These are phyloP conservation scores for Heteronetta atricapilla DNA, from an alignment of 2,113 vertebrate genomes.

Conservation along the genomic window DNA sequence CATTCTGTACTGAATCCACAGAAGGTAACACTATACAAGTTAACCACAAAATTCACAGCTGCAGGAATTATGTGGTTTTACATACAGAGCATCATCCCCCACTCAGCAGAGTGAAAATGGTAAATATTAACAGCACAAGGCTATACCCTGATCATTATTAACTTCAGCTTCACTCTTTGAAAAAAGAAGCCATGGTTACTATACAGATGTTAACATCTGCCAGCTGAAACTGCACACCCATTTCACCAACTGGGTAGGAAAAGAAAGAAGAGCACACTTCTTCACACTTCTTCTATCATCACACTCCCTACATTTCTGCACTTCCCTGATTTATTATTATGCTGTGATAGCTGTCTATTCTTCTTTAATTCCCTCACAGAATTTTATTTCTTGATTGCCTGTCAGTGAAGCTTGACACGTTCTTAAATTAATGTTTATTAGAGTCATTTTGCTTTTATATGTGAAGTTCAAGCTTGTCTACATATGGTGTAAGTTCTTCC, in stretches of 20 bases:
- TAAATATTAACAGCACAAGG: not conserved
- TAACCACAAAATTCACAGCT: not conserved
- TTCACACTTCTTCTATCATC: too few relatives aligned
- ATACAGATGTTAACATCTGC: not conserved
- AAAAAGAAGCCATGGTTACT: not conserved
- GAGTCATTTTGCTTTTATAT: not conserved
- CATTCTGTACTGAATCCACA: rapidly evolving
- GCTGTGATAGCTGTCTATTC: not conserved
- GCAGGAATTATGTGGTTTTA: not conserved
- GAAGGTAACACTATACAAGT: rapidly evolving
- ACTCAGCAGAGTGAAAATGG: too few relatives aligned
- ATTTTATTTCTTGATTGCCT: not conserved
- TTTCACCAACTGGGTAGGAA: not conserved
- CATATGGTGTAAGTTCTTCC: not conserved
- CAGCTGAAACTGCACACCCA: not conserved
- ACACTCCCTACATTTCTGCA: not conserved
- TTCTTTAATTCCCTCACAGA: not conserved
- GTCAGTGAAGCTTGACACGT: not conserved
- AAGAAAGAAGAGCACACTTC: not conserved
- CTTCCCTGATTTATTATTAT: not conserved
- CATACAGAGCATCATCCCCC: not conserved
- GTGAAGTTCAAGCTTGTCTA: not conserved
- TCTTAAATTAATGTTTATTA: not conserved
- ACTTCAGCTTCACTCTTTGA: not conserved
- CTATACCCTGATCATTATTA: not conserved